Base-by-base conservation (phyloP, 2,888 invertebrate genomes). In the Scaptomyza cyrtandrae region DNA sequence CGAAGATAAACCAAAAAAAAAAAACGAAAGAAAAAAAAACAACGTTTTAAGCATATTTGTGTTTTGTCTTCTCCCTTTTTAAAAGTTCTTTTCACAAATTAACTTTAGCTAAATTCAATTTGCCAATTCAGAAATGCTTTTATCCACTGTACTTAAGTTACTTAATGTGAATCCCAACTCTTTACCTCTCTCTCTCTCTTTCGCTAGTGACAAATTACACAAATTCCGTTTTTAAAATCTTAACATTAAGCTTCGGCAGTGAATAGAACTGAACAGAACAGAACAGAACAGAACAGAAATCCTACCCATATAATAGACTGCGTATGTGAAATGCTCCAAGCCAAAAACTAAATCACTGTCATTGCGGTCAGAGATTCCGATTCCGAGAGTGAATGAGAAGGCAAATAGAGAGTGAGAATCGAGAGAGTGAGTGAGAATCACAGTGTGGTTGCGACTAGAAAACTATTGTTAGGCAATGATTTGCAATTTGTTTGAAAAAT, bases 401-500 rank as follows among this genome's bases (percentile, higher is more conserved):
- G 11, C 31, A 45, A n/a, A n/a, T 65, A 29, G 39, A 11, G 24
- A 55, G 33, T 3, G 33, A 35, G 49, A n/a, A n/a, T n/a, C n/a
- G n/a, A 29, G 39, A 11, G 24, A 55, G 33, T 3, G 33, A 35
- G 49, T 41, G 57, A 19, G 19, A 80, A 85, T 84, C 81, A 69
- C 59, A 69, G 75, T 31, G 39, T 31, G 39, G 27, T 14, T 56
- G 71, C 65, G 6, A 37, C 24, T 41, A 50, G 35, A 58, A 66
- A 77, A 75, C 88, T 87, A 86, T 88, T 89, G 86, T 88, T 89
- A 78, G 86, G 88, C 89, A 86, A 86, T 86, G 89, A 86, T 86
- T 86, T 86, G 86, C 86, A 86, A 86, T 86, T 86, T 88, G 89
- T 80, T 89, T 86, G 89, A 86, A 88, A 86, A 86, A 86, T 89